Base-by-base conservation (phyloP, 2,113 vertebrate genomes). In the Thunnus thynnus region DNA sequence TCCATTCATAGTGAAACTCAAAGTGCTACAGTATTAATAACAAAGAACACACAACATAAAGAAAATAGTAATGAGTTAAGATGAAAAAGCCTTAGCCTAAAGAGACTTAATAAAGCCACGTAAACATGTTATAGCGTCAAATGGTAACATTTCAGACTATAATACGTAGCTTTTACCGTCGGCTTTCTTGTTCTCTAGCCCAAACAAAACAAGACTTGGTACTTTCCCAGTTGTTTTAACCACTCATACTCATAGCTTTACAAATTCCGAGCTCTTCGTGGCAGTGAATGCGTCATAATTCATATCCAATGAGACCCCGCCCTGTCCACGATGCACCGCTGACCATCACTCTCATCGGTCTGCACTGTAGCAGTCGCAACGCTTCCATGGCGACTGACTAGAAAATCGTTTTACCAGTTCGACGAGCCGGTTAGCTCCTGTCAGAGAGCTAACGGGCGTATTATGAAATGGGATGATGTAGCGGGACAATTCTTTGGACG, bases 261-360 rank as follows among this genome's bases (percentile, higher is more conserved):
- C 5, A 74, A 72, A 67, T 66, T 86, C 75, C 76, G 90, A 93
- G 81, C 69, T 3, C 63, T 69, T 17, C 3, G 1, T 1, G 30
- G 55, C 5, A 16, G 0, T 78, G 72, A 93, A 93, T 3, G 84
- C 5, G 46, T 83, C 89, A 89, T 91, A 90, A 88, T 92, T 92
- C 86, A 91, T 93, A 93, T 92, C 86, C 87, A 92, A 93, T 94
- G 90, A 93, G 92, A 87, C 89, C 88, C 80, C 91, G 91, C 92
- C 93, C 91, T 88, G 84, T 82, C 77, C 87, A 47, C 76, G 18
- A 63, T 77, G 68, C 69, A 11, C 71, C 8, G 74, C 80, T 76
- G 86, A 75, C 84, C 80, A 86, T 78, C 84, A 13, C 62, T 57
- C 74, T 66, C 63, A 36, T 68, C 73, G 13, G 81, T 41, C 64